Conservation (phyloP, 1,140 invertebrate genomes). For the Thaumetopoea pityocampa region DNA sequence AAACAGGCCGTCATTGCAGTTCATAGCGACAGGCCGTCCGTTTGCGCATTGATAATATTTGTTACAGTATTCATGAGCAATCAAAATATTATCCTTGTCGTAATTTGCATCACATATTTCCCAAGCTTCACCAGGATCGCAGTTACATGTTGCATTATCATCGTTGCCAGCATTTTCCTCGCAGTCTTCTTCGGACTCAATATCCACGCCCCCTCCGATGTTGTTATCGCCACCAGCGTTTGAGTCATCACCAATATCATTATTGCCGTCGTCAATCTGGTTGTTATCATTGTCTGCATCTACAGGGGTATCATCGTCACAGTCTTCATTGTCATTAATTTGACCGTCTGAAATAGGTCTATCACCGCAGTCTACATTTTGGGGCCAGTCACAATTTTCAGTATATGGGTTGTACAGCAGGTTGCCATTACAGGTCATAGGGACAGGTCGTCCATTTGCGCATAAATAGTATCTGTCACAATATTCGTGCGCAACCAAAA, state of each 20-base stretch:
- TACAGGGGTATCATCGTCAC: neutral
- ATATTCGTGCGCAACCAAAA: constrained; percentile 29
- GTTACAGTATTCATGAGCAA: constrained; percentile 39
- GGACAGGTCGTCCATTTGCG: constrained; percentile 27
- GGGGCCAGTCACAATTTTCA: constrained; percentile 36
- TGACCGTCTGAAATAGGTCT: constrained; percentile 26
- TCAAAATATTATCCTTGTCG: constrained; percentile 23
- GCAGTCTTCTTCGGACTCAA: neutral
- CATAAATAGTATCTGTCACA: constrained; percentile 52
- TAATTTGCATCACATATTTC: constrained; percentile 28
- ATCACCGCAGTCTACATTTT: constrained; percentile 33
- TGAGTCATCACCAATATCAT: neutral
- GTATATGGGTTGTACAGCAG: constrained; percentile 29
- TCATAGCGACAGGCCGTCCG: constrained; percentile 34
- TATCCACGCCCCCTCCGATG: too few species aligned
- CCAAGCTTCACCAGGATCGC: constrained; percentile 27
- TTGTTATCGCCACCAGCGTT: too few species aligned
- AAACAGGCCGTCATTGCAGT: constrained; percentile 59
- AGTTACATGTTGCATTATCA: constrained; percentile 18
- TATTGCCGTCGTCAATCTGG: constrained; percentile 3
- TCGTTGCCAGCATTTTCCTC: neutral
- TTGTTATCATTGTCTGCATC: too few species aligned
- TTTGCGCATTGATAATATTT: constrained; percentile 38
- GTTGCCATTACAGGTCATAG: constrained; percentile 14
- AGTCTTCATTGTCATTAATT: neutral